Percentiles rank a stretch among this genome's conserved stretches.
phyloP scores from a whole-genome alignment of 2,888 invertebrate genomes.

The Troides aeacus region DNA sequence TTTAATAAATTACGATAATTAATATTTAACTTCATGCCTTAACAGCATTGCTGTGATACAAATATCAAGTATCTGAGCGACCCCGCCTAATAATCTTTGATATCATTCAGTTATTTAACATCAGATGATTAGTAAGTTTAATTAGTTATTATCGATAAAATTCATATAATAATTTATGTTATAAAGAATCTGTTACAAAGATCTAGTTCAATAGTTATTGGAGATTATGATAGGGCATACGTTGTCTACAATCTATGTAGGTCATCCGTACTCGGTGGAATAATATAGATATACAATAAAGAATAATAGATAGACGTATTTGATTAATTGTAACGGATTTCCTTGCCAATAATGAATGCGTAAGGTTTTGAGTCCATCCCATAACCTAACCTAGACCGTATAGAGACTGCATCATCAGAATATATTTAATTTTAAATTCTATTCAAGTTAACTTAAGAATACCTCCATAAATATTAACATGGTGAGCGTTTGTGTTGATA shows the following conservation, averaged over 20 bases:
- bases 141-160: too few species aligned
- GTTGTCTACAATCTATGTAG: conserved; percentile 13
- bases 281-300: conserved; percentile 11
- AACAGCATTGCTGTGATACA: too few species aligned
- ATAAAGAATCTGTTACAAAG: too few species aligned
- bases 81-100: too few species aligned
- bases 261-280: conserved; percentile 8
- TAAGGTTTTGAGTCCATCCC: not conserved
- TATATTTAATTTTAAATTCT: not conserved
- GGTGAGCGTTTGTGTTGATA: not conserved
- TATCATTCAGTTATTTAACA: too few species aligned
- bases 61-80: too few species aligned
- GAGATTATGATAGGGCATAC: not conserved
- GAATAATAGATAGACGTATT: conserved; percentile 3
- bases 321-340: conserved; percentile 6
- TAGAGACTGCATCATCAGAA: too few species aligned
- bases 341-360: conserved; percentile 6
- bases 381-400: not conserved
- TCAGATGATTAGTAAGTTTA: too few species aligned
- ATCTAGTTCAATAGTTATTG: too few species aligned
- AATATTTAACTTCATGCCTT: too few species aligned
- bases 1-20: too few species aligned
- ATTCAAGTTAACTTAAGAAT: conserved; percentile 6
- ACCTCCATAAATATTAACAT: conserved; percentile 4
- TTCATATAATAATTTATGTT: too few species aligned